Evolutionary conservation across 2,888 invertebrate species (phyloP).

Genomic region (Hypomecis atomaria): DNA sequence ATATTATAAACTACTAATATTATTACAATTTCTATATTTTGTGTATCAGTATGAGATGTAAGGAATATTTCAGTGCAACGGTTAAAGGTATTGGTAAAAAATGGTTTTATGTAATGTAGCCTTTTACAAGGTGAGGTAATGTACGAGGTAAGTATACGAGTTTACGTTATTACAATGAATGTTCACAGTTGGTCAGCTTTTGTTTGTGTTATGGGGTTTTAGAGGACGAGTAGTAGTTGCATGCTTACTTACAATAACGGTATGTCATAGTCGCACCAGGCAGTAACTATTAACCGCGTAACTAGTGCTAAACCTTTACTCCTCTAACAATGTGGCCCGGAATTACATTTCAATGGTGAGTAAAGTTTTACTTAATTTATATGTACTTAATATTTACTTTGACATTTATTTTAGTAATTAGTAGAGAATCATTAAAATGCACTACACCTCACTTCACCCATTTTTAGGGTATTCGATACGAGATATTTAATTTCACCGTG

Average conservation of each 20-base stretch:
- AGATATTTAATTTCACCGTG: constrained; percentile 50
- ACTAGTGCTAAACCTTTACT: constrained; percentile 60
- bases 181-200: constrained; percentile 59
- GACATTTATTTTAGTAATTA: constrained; percentile 52
- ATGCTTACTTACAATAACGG: constrained; percentile 58
- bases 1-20: constrained; percentile 80
- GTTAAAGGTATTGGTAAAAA: constrained; percentile 75
- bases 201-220: constrained; percentile 70
- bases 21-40: constrained; percentile 69
- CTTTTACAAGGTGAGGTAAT: constrained; percentile 76
- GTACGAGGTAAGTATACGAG: constrained; percentile 68
- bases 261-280: constrained; percentile 49
- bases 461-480: constrained; percentile 49
- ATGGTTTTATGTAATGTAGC: constrained; percentile 72
- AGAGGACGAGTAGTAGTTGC: constrained; percentile 63
- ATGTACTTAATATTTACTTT: constrained; percentile 30
- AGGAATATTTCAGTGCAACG: constrained; percentile 75
- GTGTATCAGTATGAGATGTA: constrained; percentile 66
- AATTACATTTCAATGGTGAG: constrained; percentile 67
- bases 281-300: constrained; percentile 49
- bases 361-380: constrained; percentile 52
- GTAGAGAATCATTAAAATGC: constrained; percentile 59
- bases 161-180: constrained; percentile 49
- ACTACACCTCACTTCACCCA: constrained; percentile 63
- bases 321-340: constrained; percentile 62